Conservation (phyloP, 2,888 invertebrate genomes). For the Helobdella robusta region DNA sequence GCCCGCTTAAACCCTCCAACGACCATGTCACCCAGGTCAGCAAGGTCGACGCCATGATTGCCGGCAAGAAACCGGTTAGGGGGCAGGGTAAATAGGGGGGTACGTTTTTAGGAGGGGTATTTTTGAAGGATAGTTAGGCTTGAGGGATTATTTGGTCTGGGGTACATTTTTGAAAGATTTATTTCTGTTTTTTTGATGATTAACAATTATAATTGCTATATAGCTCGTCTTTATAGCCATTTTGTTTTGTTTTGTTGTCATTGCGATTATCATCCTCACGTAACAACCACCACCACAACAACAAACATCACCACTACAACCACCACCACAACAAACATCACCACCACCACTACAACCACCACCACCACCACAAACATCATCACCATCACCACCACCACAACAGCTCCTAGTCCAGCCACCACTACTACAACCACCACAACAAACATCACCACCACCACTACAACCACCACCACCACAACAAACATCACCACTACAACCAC, state of each 20-base stretch:
- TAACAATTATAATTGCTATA: no score
- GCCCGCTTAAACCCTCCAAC: conserved; percentile 88
- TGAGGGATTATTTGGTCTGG: not conserved
- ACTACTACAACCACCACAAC: not conserved
- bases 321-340: not conserved
- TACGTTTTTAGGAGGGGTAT: not conserved
- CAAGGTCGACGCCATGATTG: conserved; percentile 94
- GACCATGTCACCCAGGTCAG: conserved; percentile 89
- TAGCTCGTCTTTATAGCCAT: not conserved
- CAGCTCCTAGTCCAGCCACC: not conserved
- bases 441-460: no score
- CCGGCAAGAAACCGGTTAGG: conserved; percentile 83
- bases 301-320: no score
- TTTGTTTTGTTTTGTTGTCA: no score
- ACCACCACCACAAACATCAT: not conserved
- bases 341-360: not conserved
- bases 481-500: no score
- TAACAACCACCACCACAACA: no score
- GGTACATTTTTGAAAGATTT: no score
- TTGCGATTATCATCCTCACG: no score
- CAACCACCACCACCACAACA: no score
- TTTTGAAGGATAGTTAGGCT: not conserved
- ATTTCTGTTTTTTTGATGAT: no score
- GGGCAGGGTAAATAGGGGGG: no score
- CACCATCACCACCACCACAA: not conserved